Conservation (phyloP, 1,140 invertebrate species). For the Scaptomyza pallida region DNA sequence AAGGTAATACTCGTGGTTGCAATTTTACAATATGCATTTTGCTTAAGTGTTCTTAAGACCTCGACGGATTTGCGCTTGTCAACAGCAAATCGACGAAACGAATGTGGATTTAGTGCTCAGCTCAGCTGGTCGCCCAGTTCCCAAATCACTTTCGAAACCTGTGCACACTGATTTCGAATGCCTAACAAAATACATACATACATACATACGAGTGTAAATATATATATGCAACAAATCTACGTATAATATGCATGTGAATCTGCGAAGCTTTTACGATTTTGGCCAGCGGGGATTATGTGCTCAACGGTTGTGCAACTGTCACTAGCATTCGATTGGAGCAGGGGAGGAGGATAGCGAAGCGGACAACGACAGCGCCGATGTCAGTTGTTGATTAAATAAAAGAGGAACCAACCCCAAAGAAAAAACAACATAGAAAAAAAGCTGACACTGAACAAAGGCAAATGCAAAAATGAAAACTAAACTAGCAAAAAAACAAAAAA, state of each 20-base stretch:
- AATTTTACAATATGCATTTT: slow-evolving; percentile 32
- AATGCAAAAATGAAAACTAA: slow-evolving; percentile 33
- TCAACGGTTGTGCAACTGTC: slow-evolving; percentile 48
- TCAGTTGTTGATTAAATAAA: slow-evolving; percentile 80
- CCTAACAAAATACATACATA: slow-evolving; percentile 18
- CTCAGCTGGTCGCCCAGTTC: slow-evolving; percentile 20
- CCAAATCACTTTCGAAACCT: slow-evolving; percentile 70
- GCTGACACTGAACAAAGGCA: slow-evolving; percentile 11
- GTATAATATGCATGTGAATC: slow-evolving; percentile 74
- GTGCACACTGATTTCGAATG: slow-evolving; percentile 62
- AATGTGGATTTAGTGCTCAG: slow-evolving; percentile 22
- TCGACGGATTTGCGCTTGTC: slow-evolving; percentile 61
- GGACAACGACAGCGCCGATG: slow-evolving; percentile 53
- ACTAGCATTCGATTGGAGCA: slow-evolving; percentile 1
- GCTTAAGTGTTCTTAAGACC: slow-evolving; percentile 50
- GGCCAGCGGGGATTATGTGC: slow-evolving; percentile 72
- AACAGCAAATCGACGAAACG: slow-evolving; percentile 45
- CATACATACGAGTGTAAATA: slow-evolving; percentile 8
- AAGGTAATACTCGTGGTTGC: slow-evolving; percentile 10
- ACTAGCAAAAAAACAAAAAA: slow-evolving; percentile 25
- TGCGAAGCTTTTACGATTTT: slow-evolving; percentile 65
- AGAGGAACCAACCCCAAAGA: slow-evolving; percentile 42
- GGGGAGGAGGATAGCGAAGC: slow-evolving; percentile 13
- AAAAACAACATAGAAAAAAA: slow-evolving; percentile 14
- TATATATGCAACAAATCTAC: slow-evolving; percentile 76